phyloP scores from a whole-genome alignment of 2,888 invertebrate species.

The Calameuta pallipes region DNA sequence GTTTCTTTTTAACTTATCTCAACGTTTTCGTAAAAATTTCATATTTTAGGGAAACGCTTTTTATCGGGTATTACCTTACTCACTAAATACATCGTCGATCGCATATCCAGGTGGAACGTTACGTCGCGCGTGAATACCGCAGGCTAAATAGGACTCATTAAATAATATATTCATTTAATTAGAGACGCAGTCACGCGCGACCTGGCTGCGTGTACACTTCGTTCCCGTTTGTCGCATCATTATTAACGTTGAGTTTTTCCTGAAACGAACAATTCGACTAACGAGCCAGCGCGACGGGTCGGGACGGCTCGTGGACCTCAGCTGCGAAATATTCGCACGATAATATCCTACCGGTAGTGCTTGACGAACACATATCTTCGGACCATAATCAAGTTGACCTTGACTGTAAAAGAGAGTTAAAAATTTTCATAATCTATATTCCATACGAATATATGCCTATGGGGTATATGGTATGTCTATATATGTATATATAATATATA shows the following conservation, averaged over 20 bases:
- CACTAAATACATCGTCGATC: background rate
- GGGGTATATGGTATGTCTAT: background rate
- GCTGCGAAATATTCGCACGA: background rate
- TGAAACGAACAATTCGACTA: background rate
- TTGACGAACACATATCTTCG: background rate
- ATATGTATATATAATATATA: background rate
- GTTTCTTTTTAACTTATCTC: background rate
- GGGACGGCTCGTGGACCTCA: background rate
- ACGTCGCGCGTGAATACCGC: background rate
- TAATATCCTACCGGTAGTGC: background rate
- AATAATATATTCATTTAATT: slow-evolving; percentile 24
- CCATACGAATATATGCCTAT: too few species aligned
- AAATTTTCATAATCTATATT: too few species aligned
- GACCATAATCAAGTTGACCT: background rate
- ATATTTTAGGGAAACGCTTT: background rate
- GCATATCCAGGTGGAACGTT: background rate
- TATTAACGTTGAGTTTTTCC: slow-evolving; percentile 1
- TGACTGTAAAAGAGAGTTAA: too few species aligned
- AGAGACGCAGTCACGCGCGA: slow-evolving; percentile 22
- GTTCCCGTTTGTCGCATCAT: slow-evolving; percentile 10
- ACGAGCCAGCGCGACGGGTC: background rate
- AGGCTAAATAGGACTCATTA: slow-evolving; percentile 8
- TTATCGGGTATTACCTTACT: background rate
- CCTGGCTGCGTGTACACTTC: slow-evolving; percentile 6
- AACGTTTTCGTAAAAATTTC: background rate